Evolutionary conservation across 2,113 vertebrate species (phyloP).

Genomic region (Varanus komodoensis): DNA sequence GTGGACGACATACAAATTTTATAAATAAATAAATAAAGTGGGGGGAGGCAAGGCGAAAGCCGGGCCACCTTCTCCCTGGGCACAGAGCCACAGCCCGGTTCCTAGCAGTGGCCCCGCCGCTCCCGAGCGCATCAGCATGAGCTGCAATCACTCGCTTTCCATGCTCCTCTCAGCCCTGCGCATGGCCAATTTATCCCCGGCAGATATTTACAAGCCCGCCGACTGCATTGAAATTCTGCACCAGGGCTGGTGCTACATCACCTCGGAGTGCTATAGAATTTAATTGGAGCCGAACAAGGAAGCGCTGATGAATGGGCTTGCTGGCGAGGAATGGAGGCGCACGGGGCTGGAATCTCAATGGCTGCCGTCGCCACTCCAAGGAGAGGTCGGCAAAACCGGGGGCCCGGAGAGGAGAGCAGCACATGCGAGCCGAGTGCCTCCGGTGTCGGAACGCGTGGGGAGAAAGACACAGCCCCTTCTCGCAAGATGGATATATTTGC

Average conservation of each 20-base stretch:
- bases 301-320: conserved; percentile 72
- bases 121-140: conserved; percentile 62
- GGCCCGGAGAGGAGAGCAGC: conserved; percentile 11
- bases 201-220: conserved; percentile 72
- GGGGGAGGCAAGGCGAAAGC: not conserved
- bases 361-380: conserved; percentile 44
- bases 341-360: conserved; percentile 68
- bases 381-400: not conserved
- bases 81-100: conserved; percentile 43
- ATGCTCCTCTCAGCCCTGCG: conserved; percentile 63
- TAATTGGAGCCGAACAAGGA: conserved; percentile 72
- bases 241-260: conserved; percentile 52
- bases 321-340: conserved; percentile 21
- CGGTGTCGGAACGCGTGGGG: not conserved
- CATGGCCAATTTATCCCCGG: conserved; percentile 78
- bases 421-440: not conserved
- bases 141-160: conserved; percentile 75
- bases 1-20: too few relatives aligned
- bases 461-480: not conserved
- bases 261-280: conserved; percentile 67
- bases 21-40: not conserved
- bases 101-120: conserved; percentile 54
- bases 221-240: conserved; percentile 67
- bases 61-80: conserved; percentile 46
- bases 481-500: not conserved